Evolutionary conservation across 2,797 vertebrate genomes (phyloP), one percentile per base, ranked within the genome.

Genomic region (Diplodus sargus): DNA sequence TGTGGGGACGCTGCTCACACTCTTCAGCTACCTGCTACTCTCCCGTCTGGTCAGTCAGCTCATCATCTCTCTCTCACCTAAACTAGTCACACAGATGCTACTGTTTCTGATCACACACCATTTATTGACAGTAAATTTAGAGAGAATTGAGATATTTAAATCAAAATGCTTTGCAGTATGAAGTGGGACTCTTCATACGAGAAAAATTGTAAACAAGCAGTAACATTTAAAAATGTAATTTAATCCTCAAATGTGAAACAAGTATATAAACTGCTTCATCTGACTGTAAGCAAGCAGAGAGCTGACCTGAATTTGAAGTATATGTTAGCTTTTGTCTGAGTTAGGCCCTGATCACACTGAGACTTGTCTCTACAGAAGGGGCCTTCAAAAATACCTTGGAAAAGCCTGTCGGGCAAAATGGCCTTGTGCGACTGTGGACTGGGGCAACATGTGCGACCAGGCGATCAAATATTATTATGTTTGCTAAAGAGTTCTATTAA

Each of bases 11-110:
- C 79, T 97, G 48, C 0, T 96, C 62, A 96, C 97, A 0, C 95
- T 97, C 15, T 7, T 93, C 66, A 95, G 96, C 75, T 98, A 97
- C 90, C 62, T 97, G 87, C 67, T 96, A 58, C 94, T 98, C 68
- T 88, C 93, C 10, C 93, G 91, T 28, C 92, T 97, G 95, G 97
- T 97, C 76, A 93, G 95, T 93, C 47, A 14, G 4, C 13, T 39
- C 56, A 57, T 74, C 1, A 58, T 18, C 30, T 51, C 15, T 15
- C 0, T 25, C 17, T 43, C 18, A 43, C 17, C 30, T n/a, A 1
- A 30, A 47, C 56, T 48, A n/a, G 14, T 52, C 25, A 28, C 23
- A 56, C 54, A 56, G 25, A 17, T 17, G 54, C 16, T 17, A 9
- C 54, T 13, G 48, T 53, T 23, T 52, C 22, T 54, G 16, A 52